Conservation (phyloP, 23 tunicate species). For the Diplosoma virens region DNA sequence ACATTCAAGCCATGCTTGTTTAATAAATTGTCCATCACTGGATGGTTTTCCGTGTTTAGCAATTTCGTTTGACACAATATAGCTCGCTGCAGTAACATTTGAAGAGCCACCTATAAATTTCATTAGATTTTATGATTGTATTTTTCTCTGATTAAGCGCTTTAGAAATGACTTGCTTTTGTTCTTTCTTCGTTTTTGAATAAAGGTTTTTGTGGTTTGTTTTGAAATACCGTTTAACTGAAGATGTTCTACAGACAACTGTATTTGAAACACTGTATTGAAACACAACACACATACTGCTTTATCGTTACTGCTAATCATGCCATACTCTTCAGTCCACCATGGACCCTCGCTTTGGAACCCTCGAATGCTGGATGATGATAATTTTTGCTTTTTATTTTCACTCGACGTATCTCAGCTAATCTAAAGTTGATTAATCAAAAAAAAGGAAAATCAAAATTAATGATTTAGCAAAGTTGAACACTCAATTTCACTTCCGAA, state of each 20-base stretch:
- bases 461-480: conserved; percentile 7
- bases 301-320: no score
- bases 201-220: conserved; percentile 4
- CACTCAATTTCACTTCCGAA: conserved; percentile 9
- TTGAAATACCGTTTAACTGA: not conserved
- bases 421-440: conserved; percentile 9
- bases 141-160: conserved; percentile 5
- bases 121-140: no score
- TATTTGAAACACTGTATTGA: no score
- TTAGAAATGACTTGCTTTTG: conserved; percentile 1
- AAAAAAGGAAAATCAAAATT: conserved; percentile 2
- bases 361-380: not conserved
- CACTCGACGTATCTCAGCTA: conserved; percentile 11
- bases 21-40: no score
- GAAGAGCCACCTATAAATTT: conserved; percentile 15
- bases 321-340: conserved; percentile 12
- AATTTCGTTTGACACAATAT: not conserved
- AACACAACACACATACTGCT: conserved; percentile 21
- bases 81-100: conserved; percentile 22
- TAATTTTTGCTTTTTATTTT: conserved; percentile 5
- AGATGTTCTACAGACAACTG: conserved; percentile 10
- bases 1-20: conserved; percentile 12
- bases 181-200: conserved; percentile 14
- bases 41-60: not conserved
- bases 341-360: not conserved